Conservation (phyloP, 2,797 vertebrate genomes). For the Rhynchotus rufescens region DNA sequence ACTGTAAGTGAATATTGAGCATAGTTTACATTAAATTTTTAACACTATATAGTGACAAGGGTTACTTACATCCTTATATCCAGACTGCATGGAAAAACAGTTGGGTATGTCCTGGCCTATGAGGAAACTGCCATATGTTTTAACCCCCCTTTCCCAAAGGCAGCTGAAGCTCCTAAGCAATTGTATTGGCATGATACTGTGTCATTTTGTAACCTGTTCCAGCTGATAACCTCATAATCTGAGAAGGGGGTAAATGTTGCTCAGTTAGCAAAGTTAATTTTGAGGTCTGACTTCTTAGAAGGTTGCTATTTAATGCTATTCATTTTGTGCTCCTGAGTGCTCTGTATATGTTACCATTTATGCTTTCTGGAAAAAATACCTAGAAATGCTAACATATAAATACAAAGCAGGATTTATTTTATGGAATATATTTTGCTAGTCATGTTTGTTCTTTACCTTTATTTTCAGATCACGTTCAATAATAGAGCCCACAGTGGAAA, state of each 20-base stretch:
- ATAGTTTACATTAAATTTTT: neutral
- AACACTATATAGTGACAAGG: neutral
- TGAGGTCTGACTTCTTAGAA: neutral
- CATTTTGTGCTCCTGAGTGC: neutral
- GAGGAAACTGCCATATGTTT: neutral
- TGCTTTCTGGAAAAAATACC: neutral
- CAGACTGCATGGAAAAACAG: neutral
- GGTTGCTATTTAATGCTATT: neutral
- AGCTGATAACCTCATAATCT: neutral
- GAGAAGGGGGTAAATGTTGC: neutral
- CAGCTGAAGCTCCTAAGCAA: neutral
- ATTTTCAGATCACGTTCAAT: slow-evolving; percentile 90
- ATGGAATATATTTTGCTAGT: neutral
- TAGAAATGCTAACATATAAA: neutral
- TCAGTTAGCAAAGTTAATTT: neutral
- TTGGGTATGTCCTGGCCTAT: neutral
- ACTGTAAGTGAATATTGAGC: slow-evolving; percentile 79
- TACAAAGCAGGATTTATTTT: neutral
- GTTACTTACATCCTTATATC: neutral
- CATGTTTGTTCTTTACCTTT: neutral
- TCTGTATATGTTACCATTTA: neutral
- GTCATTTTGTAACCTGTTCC: neutral
- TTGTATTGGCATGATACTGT: neutral
- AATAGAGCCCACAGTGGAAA: slow-evolving; percentile 95
- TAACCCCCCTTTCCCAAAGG: neutral